Base-by-base conservation (phyloP, 2,888 invertebrate species). In the Lomographa bimaculata region DNA sequence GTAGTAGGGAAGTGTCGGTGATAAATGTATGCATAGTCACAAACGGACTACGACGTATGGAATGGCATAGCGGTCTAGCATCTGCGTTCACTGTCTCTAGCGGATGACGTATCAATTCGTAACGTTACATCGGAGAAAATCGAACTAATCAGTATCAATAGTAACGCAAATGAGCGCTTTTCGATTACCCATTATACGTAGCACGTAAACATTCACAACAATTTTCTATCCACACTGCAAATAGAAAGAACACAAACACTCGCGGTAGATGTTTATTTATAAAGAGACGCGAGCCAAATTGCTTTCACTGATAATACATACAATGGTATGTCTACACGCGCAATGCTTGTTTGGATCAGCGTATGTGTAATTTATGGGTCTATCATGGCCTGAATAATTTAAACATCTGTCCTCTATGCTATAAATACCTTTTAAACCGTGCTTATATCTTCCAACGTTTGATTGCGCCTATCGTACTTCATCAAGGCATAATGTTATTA, bases 271-370 rank as follows among this genome's bases (percentile, higher is more conserved):
- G 66, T 68, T 70, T 79, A 79, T 82, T 79, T 73, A 74, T 76
- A 76, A 64, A 66, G 56, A 65, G 66, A 66, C 71, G 58, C 63
- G 68, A 65, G 83, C 82, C 79, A 84, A 84, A 79, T 78, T 54
- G 78, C 79, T 84, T 84, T 84, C 78, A 69, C 79, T 73, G 68
- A 68, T 72, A 73, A 69, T 57, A 70, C 59, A 46, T 44, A 60
- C 46, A 40, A 53, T 56, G 51, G 42, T 9, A 17, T 21, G 25
- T 30, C 29, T 20, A 16, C 47, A 46, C 46, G 46, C 35, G 50
- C 35, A 19, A 34, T 6, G 40, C 48, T 40, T 45, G 43, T 44
- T 40, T 30, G 18, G 40, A 42, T 48, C 42, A 47, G 55, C 52
- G 50, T 41, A 50, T 46, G 46, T 49, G 48, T 46, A 56, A 54